A percentile compares a stretch with the other conserved stretches of the same genome.
phyloP scores from a whole-genome alignment of 1,140 invertebrate species.

The Philaenus spumarius region DNA sequence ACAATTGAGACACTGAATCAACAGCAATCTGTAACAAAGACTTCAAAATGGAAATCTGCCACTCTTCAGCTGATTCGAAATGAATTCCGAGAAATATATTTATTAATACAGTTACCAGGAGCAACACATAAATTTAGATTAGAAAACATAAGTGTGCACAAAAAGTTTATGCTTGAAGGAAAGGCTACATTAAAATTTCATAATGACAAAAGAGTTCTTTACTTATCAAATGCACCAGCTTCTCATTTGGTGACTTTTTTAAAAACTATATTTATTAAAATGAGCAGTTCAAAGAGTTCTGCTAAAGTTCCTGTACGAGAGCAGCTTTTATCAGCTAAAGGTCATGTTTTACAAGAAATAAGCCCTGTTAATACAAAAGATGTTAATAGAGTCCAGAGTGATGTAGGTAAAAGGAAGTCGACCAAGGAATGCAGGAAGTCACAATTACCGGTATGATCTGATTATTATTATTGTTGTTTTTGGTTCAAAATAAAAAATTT shows the following conservation, averaged over 20 bases:
- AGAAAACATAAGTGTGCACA: conserved; percentile 69
- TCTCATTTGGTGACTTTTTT: conserved; percentile 70
- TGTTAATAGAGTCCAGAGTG: conserved; percentile 50
- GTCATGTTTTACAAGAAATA: conserved; percentile 64
- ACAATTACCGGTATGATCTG: too few relatives aligned
- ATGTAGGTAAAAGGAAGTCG: conserved; percentile 37
- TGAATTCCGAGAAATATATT: conserved; percentile 53
- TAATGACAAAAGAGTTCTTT: conserved; percentile 64
- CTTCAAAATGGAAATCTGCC: conserved; percentile 45
- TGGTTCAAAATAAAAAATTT: too few relatives aligned
- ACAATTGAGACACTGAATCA: conserved; percentile 27
- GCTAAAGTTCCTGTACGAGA: conserved; percentile 47
- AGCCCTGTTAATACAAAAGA: conserved; percentile 74
- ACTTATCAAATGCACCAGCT: conserved; percentile 84
- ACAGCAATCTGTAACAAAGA: conserved; percentile 25
- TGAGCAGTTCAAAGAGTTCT: conserved; percentile 47
- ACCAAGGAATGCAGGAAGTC: too few relatives aligned
- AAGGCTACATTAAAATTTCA: conserved; percentile 84
- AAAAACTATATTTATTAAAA: conserved; percentile 74
- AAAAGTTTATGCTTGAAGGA: conserved; percentile 84
- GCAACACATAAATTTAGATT: conserved; percentile 46
- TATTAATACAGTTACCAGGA: neutral
- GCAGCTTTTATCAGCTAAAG: conserved; percentile 60
- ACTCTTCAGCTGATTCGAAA: conserved; percentile 64
- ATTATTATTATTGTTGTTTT: too few relatives aligned